Evolutionary conservation across 2,888 invertebrate genomes (phyloP).

Genomic region (Herminia tarsipennalis): DNA sequence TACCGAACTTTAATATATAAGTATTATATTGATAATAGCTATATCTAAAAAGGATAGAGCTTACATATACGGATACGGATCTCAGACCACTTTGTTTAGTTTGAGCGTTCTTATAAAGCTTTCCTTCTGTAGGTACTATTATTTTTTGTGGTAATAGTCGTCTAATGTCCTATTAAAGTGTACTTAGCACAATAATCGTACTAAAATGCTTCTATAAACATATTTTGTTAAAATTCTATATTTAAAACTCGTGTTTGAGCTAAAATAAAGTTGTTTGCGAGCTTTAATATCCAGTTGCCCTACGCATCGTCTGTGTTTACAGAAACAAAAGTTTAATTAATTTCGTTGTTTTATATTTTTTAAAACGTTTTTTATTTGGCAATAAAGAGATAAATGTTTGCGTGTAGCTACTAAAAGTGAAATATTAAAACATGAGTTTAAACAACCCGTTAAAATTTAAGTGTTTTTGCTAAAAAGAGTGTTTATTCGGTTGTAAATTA

Average conservation of each 20-base stretch:
- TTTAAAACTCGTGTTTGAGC: conserved; percentile 12
- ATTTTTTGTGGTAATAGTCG: background rate
- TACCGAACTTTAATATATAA: no score
- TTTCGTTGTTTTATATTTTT: conserved; percentile 14
- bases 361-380: conserved; percentile 13
- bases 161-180: no score
- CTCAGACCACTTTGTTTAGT: no score
- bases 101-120: no score
- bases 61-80: no score
- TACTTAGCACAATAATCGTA: no score
- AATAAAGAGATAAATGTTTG: conserved; percentile 17
- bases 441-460: no score
- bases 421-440: conserved; percentile 9
- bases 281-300: conserved; percentile 17
- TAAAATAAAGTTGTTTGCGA: conserved; percentile 11
- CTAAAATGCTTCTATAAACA: background rate
- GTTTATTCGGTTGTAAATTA: no score
- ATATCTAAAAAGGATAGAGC: background rate
- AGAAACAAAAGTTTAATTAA: conserved; percentile 25
- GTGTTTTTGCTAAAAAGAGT: no score
- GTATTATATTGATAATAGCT: no score
- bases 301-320: conserved; percentile 12
- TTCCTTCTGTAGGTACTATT: no score
- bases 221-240: conserved; percentile 6
- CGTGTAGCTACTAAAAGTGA: conserved; percentile 1